Percentiles rank a stretch among this genome's conserved stretches.
Evolutionary conservation across 2,888 invertebrate genomes (phyloP).

Genomic region (Scaptomyza polygonia): DNA sequence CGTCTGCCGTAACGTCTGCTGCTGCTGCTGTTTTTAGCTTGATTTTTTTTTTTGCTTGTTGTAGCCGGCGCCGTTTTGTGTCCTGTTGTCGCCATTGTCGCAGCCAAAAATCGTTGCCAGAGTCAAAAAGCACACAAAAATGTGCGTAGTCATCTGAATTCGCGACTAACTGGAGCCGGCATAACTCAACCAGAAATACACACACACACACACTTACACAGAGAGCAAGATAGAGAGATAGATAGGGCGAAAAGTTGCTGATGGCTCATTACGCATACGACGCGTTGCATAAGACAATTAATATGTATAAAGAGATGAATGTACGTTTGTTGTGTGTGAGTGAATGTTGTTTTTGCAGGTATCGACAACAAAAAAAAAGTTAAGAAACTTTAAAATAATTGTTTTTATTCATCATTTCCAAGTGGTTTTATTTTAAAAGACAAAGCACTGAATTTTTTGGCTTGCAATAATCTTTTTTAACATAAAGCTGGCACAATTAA

Average conservation of each 20-base stretch:
- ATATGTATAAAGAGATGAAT: background rate
- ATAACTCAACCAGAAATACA: conserved; percentile 56
- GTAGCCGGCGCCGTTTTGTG: conserved; percentile 52
- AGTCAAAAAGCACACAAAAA: conserved; percentile 27
- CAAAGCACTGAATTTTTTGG: too few species aligned
- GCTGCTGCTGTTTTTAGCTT: conserved; percentile 7
- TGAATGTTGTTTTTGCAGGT: too few species aligned
- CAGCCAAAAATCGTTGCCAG: conserved; percentile 50
- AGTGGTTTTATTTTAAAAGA: too few species aligned
- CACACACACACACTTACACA: conserved; percentile 11
- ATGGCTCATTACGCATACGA: conserved; percentile 57
- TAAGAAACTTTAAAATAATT: too few species aligned
- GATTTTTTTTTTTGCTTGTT: conserved; percentile 31
- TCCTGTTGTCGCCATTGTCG: conserved; percentile 48
- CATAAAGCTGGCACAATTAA: too few species aligned
- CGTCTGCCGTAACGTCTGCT: background rate
- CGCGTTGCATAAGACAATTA: conserved; percentile 52
- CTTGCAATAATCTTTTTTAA: too few species aligned
- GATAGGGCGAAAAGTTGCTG: conserved; percentile 2
- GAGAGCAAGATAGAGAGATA: background rate
- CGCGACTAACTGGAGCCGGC: conserved; percentile 78
- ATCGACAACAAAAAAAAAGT: too few species aligned
- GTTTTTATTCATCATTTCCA: too few species aligned
- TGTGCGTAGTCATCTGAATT: conserved; percentile 64
- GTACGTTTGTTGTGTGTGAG: background rate